Evolutionary conservation across 1,140 invertebrate species (phyloP), one percentile per base, ranked within the genome.

Genomic region (Trypoxylus dichotomus): DNA sequence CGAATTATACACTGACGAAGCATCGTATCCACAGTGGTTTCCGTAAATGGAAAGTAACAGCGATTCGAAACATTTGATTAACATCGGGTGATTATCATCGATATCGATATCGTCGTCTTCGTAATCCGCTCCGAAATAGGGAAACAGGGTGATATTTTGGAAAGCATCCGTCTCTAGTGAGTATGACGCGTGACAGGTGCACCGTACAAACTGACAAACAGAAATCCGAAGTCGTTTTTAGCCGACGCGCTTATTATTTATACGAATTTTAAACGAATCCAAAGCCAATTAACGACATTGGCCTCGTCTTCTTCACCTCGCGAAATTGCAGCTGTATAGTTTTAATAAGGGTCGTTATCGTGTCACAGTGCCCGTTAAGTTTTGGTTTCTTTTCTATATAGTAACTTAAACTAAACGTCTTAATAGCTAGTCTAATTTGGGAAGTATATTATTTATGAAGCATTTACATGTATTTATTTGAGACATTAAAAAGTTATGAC

Each of bases 201-300:
- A n/a, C 11, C 19, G 15, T 15, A 19, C 11, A n/a, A 54, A 19
- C 47, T 54, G 47, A 54, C 47, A 54, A 15, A 54, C 47, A n/a
- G 15, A 54, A 54, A 54, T 54, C 47, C 47, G 19, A 15, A 54
- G 47, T 5, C 5, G 47, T 54, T 54, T n/a, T 54, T n/a, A 54
- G 13, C 47, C 47, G 47, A 54, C 47, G 47, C 7, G 47, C 47
- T 54, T 54, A 54, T 54, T 54, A 54, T 54, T 54, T 54, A 54
- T 54, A 54, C 47, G 47, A 54, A 54, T 54, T 54, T 54, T 54
- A 54, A 54, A 54, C 47, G 47, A 54, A 54, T 54, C 47, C 13
- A 54, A n/a, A 54, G 47, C 47, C 47, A 54, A 54, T 54, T 54
- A 54, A 15, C 47, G 47, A 54, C 47, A 54, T 54, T n/a, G 47